Percentiles rank a stretch among this genome's conserved stretches.
Evolutionary conservation across 2,888 invertebrate genomes (phyloP).

Genomic region (Apocheima hispidaria): DNA sequence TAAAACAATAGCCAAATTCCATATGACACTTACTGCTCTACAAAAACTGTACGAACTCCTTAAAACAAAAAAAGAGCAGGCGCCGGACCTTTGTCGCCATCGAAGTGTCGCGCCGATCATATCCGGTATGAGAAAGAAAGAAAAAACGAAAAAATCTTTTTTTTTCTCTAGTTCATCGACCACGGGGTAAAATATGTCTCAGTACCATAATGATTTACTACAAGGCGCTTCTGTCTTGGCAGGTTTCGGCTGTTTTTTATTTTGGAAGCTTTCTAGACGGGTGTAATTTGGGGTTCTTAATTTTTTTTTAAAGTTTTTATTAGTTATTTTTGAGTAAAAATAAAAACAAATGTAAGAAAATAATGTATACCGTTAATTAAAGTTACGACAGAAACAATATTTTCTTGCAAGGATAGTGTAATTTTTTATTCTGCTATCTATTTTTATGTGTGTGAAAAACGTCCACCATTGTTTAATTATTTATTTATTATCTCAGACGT

Average conservation of each 20-base stretch:
- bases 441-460: too few relatives aligned
- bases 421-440: too few relatives aligned
- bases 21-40: constrained; percentile 52
- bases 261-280: constrained; percentile 49
- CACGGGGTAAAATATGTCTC: constrained; percentile 67
- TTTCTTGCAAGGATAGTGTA: too few relatives aligned
- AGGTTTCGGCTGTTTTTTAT: constrained; percentile 26
- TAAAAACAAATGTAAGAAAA: too few relatives aligned
- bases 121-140: constrained; percentile 70
- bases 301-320: too few relatives aligned
- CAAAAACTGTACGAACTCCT: constrained; percentile 33
- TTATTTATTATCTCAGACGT: too few relatives aligned
- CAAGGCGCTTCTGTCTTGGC: constrained; percentile 53
- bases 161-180: constrained; percentile 64
- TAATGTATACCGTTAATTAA: too few relatives aligned
- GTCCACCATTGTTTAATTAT: too few relatives aligned
- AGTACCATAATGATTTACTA: constrained; percentile 74
- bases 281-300: not conserved
- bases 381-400: too few relatives aligned
- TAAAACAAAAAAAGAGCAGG: constrained; percentile 59
- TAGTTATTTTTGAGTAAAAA: too few relatives aligned
- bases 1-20: constrained; percentile 45
- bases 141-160: constrained; percentile 46
- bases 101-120: constrained; percentile 74
- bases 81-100: constrained; percentile 80